A percentile compares a stretch with the other conserved stretches of the same genome.
These are phyloP conservation scores for Leucophora obtusa DNA, from an alignment of 2,888 invertebrate species.

Conservation along the genomic window DNA sequence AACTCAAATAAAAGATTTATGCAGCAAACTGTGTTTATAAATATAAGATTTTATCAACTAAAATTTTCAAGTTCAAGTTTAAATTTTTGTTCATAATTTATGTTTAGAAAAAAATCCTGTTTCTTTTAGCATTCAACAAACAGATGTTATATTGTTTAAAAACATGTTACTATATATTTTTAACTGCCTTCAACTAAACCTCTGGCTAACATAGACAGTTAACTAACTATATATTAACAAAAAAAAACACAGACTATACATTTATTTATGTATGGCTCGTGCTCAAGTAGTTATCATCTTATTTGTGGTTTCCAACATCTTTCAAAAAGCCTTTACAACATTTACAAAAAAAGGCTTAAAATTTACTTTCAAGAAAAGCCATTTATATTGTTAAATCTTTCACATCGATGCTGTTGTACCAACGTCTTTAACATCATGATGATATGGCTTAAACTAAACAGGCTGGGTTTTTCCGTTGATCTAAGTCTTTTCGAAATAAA, in stretches of 20 bases:
- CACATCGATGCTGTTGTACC: neutral
- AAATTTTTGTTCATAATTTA: neutral
- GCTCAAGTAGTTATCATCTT: slow-evolving; percentile 65
- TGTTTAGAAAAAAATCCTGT: slow-evolving; percentile 27
- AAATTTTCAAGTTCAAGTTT: slow-evolving; percentile 53
- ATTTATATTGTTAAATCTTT: neutral
- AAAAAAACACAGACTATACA: slow-evolving; percentile 9
- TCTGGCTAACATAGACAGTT: neutral
- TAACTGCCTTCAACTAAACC: slow-evolving; percentile 1
- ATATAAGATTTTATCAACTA: neutral
- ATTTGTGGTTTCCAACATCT: slow-evolving; percentile 35
- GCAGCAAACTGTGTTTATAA: neutral
- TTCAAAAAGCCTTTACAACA: slow-evolving; percentile 28
- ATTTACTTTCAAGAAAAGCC: slow-evolving; percentile 7
- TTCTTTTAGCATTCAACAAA: slow-evolving; percentile 30
- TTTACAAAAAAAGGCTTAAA: slow-evolving; percentile 15
- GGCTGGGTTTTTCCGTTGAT: neutral
- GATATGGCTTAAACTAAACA: neutral
- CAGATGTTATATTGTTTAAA: slow-evolving; percentile 50
- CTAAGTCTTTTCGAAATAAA: neutral
- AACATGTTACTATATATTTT: slow-evolving; percentile 19
- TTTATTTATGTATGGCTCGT: slow-evolving; percentile 65
- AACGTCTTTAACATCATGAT: slow-evolving; percentile 27
- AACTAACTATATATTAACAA: neutral
- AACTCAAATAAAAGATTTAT: neutral